Base-by-base conservation (phyloP, 30 jellyfish, hydroid and myxozoan genomes). In the Hydractinia symbiolongicarpus region DNA sequence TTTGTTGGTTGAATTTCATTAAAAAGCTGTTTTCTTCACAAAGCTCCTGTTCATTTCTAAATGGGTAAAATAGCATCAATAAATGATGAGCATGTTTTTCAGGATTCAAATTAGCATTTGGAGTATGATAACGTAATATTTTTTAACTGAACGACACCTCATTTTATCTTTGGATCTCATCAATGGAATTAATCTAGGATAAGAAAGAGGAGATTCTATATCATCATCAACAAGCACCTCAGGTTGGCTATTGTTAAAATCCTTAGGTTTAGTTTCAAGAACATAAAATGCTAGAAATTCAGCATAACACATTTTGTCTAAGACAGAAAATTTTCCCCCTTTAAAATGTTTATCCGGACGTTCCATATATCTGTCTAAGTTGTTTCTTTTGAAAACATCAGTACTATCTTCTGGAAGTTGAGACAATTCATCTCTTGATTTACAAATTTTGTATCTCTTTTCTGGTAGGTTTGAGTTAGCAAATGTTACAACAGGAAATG, bases 331-430 rank as follows among this genome's bases (percentile, higher is more conserved):
- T 13, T 64, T 64, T 1, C 74, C 74, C 19, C 16, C 74, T 64
- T 64, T 7, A 51, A 64, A 64, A 64, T 64, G 19, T 51, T 64
- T 64, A 13, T 64, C 74, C 40, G 74, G 74, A 11, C 15, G n/a
- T 50, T 64, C 74, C 74, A 64, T 64, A 13, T 64, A 64, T 7
- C 74, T 44, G 16, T 64, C 74, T 64, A 64, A 6, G 17, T 64
- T 64, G 74, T 64, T 64, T 8, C 17, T 7, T 64, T 64, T 64
- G 16, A 64, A 64, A 6, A 64, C 40, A 64, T 64, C 74, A n/a
- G 74, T 64, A 64, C 74, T 64, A 13, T 64, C 74, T 64, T 64
- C 74, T 6, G 74, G 74, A n/a, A 64, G 74, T 13, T 64, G 52
- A 64, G 52, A 6, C 17, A 13, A 51, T 13, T 64, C 74, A n/a